phyloP scores from a whole-genome alignment of 1,140 invertebrate species.

The Solenopsis fugax region DNA sequence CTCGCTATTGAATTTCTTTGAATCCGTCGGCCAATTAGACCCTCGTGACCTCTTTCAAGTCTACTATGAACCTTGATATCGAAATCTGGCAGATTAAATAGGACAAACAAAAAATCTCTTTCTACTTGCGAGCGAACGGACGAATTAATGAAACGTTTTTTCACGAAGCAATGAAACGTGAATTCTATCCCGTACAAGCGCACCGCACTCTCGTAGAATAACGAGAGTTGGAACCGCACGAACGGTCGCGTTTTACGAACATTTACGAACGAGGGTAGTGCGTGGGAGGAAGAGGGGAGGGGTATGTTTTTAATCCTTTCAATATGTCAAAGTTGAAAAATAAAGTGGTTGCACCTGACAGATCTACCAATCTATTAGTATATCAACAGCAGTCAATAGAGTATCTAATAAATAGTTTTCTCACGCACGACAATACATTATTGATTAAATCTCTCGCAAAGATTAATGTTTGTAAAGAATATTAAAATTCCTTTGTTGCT shows the following conservation, averaged over 20 bases:
- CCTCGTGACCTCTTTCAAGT: slow-evolving; percentile 42
- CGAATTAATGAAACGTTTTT: slow-evolving; percentile 57
- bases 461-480: slow-evolving; percentile 17
- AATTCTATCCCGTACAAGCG: slow-evolving; percentile 19
- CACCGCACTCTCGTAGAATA: slow-evolving; percentile 21
- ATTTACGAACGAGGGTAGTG: slow-evolving; percentile 3
- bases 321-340: neutral
- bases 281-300: neutral
- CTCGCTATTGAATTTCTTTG: slow-evolving; percentile 57
- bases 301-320: slow-evolving; percentile 38
- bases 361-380: neutral
- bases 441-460: neutral
- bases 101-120: slow-evolving; percentile 59
- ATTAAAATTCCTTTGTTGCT: neutral
- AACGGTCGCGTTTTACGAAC: slow-evolving; percentile 23
- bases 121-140: slow-evolving; percentile 26
- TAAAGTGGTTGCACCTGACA: slow-evolving; percentile 1
- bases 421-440: neutral
- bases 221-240: slow-evolving; percentile 29
- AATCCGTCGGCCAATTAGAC: slow-evolving; percentile 36
- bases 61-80: slow-evolving; percentile 40
- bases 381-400: neutral
- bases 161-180: slow-evolving; percentile 47
- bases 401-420: neutral
- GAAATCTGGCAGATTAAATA: slow-evolving; percentile 55